These are phyloP conservation scores for Eremobia ochroleuca DNA, from an alignment of 2,888 invertebrate species.

Conservation along the genomic window DNA sequence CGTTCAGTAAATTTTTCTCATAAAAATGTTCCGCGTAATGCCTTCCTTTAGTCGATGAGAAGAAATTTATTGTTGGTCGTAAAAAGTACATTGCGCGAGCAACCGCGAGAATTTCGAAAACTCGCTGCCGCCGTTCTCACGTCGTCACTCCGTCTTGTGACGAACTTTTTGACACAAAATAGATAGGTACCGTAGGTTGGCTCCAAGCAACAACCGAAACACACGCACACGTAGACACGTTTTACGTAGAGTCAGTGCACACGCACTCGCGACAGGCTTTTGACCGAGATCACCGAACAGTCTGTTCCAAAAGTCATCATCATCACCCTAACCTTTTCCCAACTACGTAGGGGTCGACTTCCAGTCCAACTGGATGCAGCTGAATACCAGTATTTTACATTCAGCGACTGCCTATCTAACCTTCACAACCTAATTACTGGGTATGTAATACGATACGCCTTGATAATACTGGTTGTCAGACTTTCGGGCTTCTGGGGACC, in stretches of 20 bases:
- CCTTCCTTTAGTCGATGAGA: conserved; percentile 81
- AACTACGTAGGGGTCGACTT: too few species aligned
- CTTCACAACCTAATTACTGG: too few species aligned
- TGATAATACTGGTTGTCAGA: too few species aligned
- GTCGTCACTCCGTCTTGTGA: conserved; percentile 76
- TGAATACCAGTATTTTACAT: too few species aligned
- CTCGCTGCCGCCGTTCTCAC: conserved; percentile 74
- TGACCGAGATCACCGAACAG: too few species aligned
- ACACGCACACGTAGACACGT: neutral
- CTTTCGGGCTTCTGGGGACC: too few species aligned
- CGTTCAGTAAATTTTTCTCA: conserved; percentile 80
- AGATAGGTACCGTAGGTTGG: neutral
- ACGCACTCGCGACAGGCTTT: too few species aligned
- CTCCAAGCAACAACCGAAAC: neutral
- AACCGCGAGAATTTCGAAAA: conserved; percentile 77
- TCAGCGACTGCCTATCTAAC: too few species aligned
- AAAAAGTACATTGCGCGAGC: conserved; percentile 82
- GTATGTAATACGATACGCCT: too few species aligned
- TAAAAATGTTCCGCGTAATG: conserved; percentile 81
- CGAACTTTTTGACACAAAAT: conserved; percentile 62
- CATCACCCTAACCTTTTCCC: too few species aligned
- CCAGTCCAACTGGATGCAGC: too few species aligned
- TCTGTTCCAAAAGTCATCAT: neutral
- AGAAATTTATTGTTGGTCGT: conserved; percentile 84
- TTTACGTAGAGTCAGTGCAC: neutral